These are phyloP conservation scores for Drosophila prostipennis DNA, from an alignment of 2,888 invertebrate species.

Conservation along the genomic window DNA sequence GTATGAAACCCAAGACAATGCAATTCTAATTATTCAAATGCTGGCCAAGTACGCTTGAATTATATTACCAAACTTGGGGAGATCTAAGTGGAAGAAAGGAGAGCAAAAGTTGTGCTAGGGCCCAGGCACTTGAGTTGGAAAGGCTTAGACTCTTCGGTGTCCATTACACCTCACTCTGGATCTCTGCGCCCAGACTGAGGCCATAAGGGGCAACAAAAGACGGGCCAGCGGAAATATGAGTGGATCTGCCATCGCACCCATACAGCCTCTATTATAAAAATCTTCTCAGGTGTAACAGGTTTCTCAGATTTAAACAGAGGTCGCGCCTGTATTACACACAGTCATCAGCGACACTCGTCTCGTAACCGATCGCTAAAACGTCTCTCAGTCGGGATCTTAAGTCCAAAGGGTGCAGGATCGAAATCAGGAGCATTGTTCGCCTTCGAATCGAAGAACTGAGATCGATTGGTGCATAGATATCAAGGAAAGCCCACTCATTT, in stretches of 20 bases:
- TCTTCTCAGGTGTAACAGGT: conserved; percentile 83
- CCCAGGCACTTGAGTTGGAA: conserved; percentile 35
- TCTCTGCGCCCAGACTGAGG: neutral
- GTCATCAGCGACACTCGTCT: conserved; percentile 57
- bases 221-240: conserved; percentile 63
- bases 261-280: conserved; percentile 76
- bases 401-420: conserved; percentile 2
- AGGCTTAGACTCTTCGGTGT: conserved; percentile 47
- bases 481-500: conserved; percentile 27
- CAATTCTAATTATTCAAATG: conserved; percentile 77
- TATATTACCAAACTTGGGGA: conserved; percentile 67
- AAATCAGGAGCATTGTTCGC: neutral
- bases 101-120: conserved; percentile 56
- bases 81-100: conserved; percentile 57
- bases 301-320: conserved; percentile 82
- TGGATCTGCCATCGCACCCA: conserved; percentile 52
- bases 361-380: conserved; percentile 48
- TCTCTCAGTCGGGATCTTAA: conserved; percentile 9
- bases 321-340: conserved; percentile 52
- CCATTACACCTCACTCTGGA: conserved; percentile 53
- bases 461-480: conserved; percentile 83
- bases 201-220: conserved; percentile 48
- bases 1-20: conserved; percentile 65
- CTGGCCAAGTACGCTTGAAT: conserved; percentile 70
- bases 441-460: conserved; percentile 82